These are phyloP conservation scores for Ormia ochracea DNA, from an alignment of 2,888 invertebrate species.

Conservation along the genomic window DNA sequence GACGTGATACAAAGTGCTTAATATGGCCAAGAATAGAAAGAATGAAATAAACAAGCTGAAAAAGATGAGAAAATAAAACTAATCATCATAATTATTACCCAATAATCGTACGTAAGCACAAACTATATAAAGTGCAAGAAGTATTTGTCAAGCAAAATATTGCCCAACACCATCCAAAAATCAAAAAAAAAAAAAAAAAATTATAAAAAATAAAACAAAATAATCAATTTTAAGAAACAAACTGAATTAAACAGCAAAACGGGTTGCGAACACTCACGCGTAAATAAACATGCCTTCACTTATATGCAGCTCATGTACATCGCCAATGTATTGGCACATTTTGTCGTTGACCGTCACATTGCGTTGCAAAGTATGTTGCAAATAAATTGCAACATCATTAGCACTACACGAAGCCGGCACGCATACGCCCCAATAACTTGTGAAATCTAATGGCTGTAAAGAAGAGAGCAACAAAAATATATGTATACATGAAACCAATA, in stretches of 20 bases:
- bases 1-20: slow-evolving; percentile 78
- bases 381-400: slow-evolving; percentile 78
- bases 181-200: too few species aligned
- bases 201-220: background rate
- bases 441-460: slow-evolving; percentile 63
- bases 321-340: slow-evolving; percentile 77
- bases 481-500: background rate
- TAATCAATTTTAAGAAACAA: background rate
- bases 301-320: slow-evolving; percentile 73
- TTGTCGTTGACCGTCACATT: slow-evolving; percentile 77
- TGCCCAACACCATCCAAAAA: slow-evolving; percentile 31
- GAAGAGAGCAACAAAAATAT: background rate
- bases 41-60: slow-evolving; percentile 78
- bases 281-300: slow-evolving; percentile 72
- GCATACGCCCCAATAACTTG: slow-evolving; percentile 81
- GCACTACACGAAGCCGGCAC: slow-evolving; percentile 80
- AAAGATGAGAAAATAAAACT: slow-evolving; percentile 47
- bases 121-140: background rate
- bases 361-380: slow-evolving; percentile 71
- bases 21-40: slow-evolving; percentile 77
- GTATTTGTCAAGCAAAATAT: slow-evolving; percentile 5
- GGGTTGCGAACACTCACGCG: slow-evolving; percentile 73
- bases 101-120: background rate
- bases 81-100: slow-evolving; percentile 6
- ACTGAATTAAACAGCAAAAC: background rate